Evolutionary conservation across 2,113 vertebrate genomes (phyloP).

Genomic region (Hemicordylus capensis): DNA sequence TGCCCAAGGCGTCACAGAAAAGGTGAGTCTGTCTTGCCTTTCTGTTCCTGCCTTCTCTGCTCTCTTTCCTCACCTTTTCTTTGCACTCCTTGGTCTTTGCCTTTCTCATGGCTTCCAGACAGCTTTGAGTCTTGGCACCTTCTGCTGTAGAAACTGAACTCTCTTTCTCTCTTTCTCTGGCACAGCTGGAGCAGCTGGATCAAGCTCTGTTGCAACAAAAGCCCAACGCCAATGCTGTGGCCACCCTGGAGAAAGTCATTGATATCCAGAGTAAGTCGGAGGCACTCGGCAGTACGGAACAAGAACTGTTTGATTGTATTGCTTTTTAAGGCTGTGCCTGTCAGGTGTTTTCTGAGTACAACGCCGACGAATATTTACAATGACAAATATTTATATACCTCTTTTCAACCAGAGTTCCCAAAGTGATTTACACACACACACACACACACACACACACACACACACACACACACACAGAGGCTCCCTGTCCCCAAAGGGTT

Average conservation of each 20-base stretch:
- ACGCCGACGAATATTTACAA: too few relatives aligned
- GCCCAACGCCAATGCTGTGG: slow-evolving; percentile 86
- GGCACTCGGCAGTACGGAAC: background rate
- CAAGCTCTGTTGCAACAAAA: slow-evolving; percentile 86
- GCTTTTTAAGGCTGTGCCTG: background rate
- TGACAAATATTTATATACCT: too few relatives aligned
- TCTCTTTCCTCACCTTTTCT: background rate
- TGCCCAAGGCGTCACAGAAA: background rate
- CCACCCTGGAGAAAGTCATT: slow-evolving; percentile 89
- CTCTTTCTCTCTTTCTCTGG: fast-evolving
- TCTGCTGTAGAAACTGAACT: background rate
- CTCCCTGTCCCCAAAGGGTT: too few relatives aligned
- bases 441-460: too few relatives aligned
- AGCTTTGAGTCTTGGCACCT: background rate
- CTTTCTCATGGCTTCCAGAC: background rate
- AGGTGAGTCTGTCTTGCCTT: background rate
- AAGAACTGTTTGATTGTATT: background rate
- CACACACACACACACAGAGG: too few relatives aligned
- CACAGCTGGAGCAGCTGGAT: slow-evolving; percentile 85
- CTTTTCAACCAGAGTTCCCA: too few relatives aligned
- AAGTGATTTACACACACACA: too few relatives aligned
- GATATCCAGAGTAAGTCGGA: slow-evolving; percentile 88
- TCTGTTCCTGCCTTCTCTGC: too few relatives aligned
- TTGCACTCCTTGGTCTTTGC: background rate
- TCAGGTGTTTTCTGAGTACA: background rate